Percentiles rank a stretch among this genome's conserved stretches.
Evolutionary conservation across 1,140 invertebrate species (phyloP).

Genomic region (Gryllus bimaculatus): DNA sequence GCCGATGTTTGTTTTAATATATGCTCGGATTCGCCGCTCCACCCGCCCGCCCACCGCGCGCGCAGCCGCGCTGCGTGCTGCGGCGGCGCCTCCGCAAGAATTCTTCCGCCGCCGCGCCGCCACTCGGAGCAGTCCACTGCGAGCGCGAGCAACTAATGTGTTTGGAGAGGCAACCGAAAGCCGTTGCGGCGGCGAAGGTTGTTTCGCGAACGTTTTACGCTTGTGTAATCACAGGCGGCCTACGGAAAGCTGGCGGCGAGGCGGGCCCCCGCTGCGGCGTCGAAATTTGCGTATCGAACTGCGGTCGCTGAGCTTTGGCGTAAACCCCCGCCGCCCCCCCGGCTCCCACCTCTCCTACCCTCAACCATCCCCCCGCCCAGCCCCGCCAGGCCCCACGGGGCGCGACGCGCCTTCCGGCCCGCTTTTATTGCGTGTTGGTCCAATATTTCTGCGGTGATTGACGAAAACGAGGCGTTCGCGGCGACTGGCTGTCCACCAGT

Average conservation of each 20-base stretch:
- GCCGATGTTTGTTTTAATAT: neutral
- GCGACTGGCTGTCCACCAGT: neutral
- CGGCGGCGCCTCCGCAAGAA: neutral
- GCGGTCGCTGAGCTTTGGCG: neutral
- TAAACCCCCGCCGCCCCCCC: neutral
- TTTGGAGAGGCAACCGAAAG: neutral
- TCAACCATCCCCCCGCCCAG: neutral
- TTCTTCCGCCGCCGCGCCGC: neutral
- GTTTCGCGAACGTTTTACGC: neutral
- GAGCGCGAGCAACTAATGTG: neutral
- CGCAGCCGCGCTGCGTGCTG: neutral
- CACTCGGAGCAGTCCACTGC: neutral
- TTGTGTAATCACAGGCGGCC: neutral
- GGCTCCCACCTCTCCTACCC: neutral
- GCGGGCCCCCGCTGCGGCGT: neutral
- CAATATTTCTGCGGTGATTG: conserved; percentile 4
- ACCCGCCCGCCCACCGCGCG: no score
- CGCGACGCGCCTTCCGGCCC: neutral
- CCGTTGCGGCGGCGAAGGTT: neutral
- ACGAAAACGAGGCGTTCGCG: neutral
- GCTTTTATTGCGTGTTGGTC: neutral
- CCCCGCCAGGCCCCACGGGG: no score
- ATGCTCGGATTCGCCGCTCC: neutral
- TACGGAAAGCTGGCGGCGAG: neutral
- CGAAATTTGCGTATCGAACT: neutral